These are phyloP conservation scores for Callionymus lyra DNA, from an alignment of 2,113 vertebrate genomes.

Conservation along the genomic window DNA sequence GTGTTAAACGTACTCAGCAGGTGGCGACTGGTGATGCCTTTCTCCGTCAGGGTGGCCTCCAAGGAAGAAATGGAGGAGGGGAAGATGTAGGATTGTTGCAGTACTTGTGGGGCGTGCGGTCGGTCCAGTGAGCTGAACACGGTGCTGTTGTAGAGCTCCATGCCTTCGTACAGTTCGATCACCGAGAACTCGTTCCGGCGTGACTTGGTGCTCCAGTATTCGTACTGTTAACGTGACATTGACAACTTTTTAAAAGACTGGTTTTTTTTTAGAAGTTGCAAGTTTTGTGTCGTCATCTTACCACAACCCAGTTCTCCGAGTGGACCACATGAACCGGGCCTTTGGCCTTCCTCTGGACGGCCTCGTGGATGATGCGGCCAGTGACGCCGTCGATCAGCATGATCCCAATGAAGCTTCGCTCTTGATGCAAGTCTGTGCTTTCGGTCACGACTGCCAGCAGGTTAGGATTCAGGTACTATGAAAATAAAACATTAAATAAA, in stretches of 20 bases:
- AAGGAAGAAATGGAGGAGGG: conserved; percentile 87
- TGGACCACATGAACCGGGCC: conserved; percentile 91
- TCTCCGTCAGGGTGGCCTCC: conserved; percentile 93
- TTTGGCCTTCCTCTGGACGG: conserved; percentile 84
- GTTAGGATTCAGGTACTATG: conserved; percentile 91
- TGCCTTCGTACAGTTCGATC: conserved; percentile 92
- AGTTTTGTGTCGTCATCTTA: conserved; percentile 49
- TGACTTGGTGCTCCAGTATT: conserved; percentile 94
- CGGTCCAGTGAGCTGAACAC: conserved; percentile 96
- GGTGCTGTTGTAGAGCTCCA: conserved; percentile 91
- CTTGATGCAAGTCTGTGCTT: conserved; percentile 82
- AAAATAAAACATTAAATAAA: too few relatives aligned
- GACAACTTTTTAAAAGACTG: too few relatives aligned
- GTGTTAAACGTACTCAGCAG: conserved; percentile 79
- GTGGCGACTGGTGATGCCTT: conserved; percentile 96
- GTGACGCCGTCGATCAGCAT: conserved; percentile 88
- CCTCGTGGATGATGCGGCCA: conserved; percentile 89
- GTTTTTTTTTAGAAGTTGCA: too few relatives aligned
- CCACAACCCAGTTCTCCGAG: conserved; percentile 98
- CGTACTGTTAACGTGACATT: conserved; percentile 72
- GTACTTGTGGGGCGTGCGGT: conserved; percentile 82
- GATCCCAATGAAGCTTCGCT: conserved; percentile 86
- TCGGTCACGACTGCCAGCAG: conserved; percentile 89
- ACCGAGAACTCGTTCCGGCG: conserved; percentile 89
- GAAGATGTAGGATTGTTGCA: conserved; percentile 97